These are phyloP conservation scores for Portunus trituberculatus DNA, from an alignment of 1,140 invertebrate genomes.

Conservation along the genomic window DNA sequence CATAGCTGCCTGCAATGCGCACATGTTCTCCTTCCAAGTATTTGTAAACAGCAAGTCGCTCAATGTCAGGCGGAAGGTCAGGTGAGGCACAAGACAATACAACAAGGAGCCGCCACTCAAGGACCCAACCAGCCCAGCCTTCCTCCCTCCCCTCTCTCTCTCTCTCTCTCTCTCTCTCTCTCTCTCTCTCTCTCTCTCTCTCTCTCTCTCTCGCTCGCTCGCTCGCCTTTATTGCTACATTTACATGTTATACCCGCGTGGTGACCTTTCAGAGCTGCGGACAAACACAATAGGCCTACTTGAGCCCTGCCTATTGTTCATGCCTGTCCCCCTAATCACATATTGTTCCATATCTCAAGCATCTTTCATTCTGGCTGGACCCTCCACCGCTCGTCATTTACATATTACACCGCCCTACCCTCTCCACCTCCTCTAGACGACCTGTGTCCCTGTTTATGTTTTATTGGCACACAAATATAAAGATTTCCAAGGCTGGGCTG, in stretches of 20 bases:
- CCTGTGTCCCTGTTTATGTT: conserved; percentile 11
- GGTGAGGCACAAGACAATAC: neutral
- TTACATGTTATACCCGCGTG: conserved; percentile 57
- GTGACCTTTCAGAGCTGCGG: conserved; percentile 63
- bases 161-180: no score
- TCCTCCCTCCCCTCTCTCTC: no score
- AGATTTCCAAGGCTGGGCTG: neutral
- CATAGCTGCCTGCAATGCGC: neutral
- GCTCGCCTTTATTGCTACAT: conserved; percentile 57
- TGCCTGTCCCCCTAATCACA: conserved; percentile 54
- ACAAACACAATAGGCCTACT: conserved; percentile 60
- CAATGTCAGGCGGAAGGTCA: conserved; percentile 9
- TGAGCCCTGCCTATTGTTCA: conserved; percentile 55
- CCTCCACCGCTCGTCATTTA: conserved; percentile 3
- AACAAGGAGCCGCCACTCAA: neutral
- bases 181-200: neutral
- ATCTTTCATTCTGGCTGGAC: conserved; percentile 29
- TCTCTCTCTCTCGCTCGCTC: neutral
- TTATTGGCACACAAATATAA: neutral
- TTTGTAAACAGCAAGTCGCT: conserved; percentile 10
- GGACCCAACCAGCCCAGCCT: neutral
- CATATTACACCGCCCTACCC: conserved; percentile 27
- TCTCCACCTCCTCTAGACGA: neutral
- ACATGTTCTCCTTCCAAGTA: neutral
- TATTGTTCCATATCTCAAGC: conserved; percentile 51